These are phyloP conservation scores for Deilephila elpenor DNA, from an alignment of 2,888 invertebrate genomes.

Conservation along the genomic window DNA sequence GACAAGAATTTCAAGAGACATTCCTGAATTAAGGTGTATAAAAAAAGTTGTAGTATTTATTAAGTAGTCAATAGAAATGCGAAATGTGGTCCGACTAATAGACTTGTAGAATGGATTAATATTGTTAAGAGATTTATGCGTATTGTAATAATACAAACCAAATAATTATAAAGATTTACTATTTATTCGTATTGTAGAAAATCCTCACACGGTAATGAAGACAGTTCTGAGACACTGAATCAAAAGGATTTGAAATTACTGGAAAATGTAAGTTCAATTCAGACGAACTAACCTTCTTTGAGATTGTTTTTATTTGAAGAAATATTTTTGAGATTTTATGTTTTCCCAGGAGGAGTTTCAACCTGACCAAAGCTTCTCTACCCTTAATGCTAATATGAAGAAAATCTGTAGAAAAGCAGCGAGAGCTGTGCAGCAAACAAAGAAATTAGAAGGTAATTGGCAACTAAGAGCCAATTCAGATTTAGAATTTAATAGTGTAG, in stretches of 20 bases:
- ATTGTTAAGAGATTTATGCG: too few species aligned
- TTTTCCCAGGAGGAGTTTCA: slow-evolving; percentile 46
- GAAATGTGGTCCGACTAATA: too few species aligned
- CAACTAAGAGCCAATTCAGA: too few species aligned
- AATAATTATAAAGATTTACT: not conserved
- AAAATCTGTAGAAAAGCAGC: slow-evolving; percentile 65
- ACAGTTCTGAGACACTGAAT: not conserved
- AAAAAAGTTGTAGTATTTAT: too few species aligned
- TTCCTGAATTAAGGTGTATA: not conserved
- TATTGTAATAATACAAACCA: not conserved
- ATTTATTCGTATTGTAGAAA: not conserved
- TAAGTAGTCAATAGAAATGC: too few species aligned
- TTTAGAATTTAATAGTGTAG: too few species aligned
- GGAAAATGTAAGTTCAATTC: slow-evolving; percentile 21
- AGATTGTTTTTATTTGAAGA: too few species aligned
- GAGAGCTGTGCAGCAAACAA: slow-evolving; percentile 56
- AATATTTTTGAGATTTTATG: not conserved
- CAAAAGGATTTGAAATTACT: slow-evolving; percentile 23
- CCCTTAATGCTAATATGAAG: slow-evolving; percentile 63
- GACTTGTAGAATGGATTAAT: too few species aligned
- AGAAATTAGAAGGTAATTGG: slow-evolving; percentile 53
- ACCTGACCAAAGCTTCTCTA: slow-evolving; percentile 50
- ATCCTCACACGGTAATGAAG: not conserved
- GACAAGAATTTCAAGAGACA: not conserved
- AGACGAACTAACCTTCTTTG: not conserved